Percentiles rank a stretch among this genome's conserved stretches.
Conservation (phyloP, 2,888 invertebrate species). For the Leptopterna dolabrata region DNA sequence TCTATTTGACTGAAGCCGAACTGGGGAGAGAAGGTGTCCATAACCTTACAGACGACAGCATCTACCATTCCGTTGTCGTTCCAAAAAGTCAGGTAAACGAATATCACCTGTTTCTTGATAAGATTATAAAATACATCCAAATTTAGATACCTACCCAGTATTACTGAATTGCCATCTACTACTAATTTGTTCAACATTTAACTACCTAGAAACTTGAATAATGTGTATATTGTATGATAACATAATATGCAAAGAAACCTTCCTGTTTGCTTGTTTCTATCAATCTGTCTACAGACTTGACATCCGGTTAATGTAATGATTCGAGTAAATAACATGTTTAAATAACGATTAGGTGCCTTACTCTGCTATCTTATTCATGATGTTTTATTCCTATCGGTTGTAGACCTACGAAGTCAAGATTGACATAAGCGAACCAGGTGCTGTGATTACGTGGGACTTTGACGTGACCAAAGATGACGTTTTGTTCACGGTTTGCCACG, state of each 20-base stretch:
- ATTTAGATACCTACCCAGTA: no score
- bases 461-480: constrained; percentile 92
- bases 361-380: no score
- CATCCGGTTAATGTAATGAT: no score
- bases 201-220: no score
- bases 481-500: constrained; percentile 76
- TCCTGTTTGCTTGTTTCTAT: no score
- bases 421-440: constrained; percentile 83
- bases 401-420: constrained; percentile 83
- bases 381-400: neutral
- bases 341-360: no score
- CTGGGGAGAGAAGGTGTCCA: constrained; percentile 68
- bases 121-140: neutral
- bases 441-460: constrained; percentile 96
- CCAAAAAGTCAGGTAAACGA: constrained; percentile 71
- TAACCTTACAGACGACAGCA: constrained; percentile 74
- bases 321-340: no score
- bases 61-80: constrained; percentile 77
- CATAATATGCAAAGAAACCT: no score
- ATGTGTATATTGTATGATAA: no score
- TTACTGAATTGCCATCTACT: no score
- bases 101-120: neutral
- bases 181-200: no score
- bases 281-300: no score
- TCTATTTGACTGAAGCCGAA: constrained; percentile 77